Base-by-base conservation (phyloP, 2,797 vertebrate species). In the Carcharodon carcharias region DNA sequence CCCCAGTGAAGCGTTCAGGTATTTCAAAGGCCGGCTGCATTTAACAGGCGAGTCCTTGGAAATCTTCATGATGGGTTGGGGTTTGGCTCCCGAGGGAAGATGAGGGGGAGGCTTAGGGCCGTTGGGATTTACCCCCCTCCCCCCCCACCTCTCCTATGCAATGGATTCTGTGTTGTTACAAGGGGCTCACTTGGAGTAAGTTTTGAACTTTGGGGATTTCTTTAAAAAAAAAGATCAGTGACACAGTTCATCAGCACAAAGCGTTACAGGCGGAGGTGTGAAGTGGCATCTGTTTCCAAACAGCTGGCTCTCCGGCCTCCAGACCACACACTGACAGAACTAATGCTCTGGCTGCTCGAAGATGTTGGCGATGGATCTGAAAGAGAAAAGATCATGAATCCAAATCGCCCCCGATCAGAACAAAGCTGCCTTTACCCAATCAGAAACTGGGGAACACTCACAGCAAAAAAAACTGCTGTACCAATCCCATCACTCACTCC, bases 281-380 rank as follows among this genome's bases (percentile, higher is more conserved):
- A 8, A 45, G 18, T 85, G 82, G 45, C 40, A 26, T 50, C 82
- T 85, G 77, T 82, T n/a, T 40, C 0, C 16, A 1, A 12, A 4
- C 4, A 58, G 4, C 35, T 40, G 16, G 2, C 18, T 5, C 11
- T 8, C 82, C 8, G 40, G 4, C 4, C 26, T 0, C 8, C 65
- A 28, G 26, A 16, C 67, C 3, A 0, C 26, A 16, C 3, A 14
- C 1, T 1, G 14, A 56, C 28, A 28, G 2, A 0, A 54, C 50
- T 95, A 95, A 16, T 95, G 94, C n/a, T 98, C 97, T 58, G 97
- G 97, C 14, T 96, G 96, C 92, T 98, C 97, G 91, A 98, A 98
- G 96, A 98, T 97, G 28, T 98, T 98, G 21, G 98, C 98, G 89
- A 98, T 97, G 82, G 98, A 98, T 97, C 98, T 98, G 97, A 96